Evolutionary conservation across 2,113 vertebrate species (phyloP), one percentile per base, ranked within the genome.

Genomic region (Lophochroa leadbeateri): DNA sequence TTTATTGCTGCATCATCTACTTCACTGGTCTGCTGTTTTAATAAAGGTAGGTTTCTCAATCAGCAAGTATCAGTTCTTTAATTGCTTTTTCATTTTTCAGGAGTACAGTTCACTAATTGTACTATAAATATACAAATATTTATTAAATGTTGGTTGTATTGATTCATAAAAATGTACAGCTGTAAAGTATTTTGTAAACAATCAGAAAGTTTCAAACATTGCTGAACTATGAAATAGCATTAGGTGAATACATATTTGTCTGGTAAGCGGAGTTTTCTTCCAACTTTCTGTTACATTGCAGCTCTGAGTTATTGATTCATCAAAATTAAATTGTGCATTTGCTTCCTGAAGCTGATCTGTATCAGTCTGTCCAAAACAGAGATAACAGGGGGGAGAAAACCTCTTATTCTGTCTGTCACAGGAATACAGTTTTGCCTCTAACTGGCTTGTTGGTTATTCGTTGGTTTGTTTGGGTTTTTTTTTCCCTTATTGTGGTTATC

Each of bases 101-200:
- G 27, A 55, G 39, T 64, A 41, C 35, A 49, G 16, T 52, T 60
- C 39, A 90, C 23, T 47, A 79, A 64, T 65, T 72, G 23, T 41
- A 49, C 14, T 43, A 28, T 71, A 79, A 90, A 58, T 60, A 53
- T 52, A 29, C 7, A 64, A 76, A 69, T 79, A 71, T 65, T 92
- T 58, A 44, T 58, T 74, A 25, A 2, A 7, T 39, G 13, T 33
- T 0, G 0, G 0, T 87, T 81, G 21, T 50, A 47, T 28, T 70
- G 10, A 4, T 72, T 86, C 16, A 78, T 13, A 5, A 64, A 94
- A 90, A 55, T 46, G 63, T 57, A 12, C 11, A 52, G n/a, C 57
- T 70, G 61, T 89, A 65, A 76, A 88, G 35, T 25, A 49, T 74
- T 64, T 75, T 82, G 31, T 75, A 61, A 68, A 68, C 43, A 88